A percentile compares a stretch with the other conserved stretches of the same genome.
Evolutionary conservation across 2,888 invertebrate species (phyloP).

Genomic region (Cistogaster globosa): DNA sequence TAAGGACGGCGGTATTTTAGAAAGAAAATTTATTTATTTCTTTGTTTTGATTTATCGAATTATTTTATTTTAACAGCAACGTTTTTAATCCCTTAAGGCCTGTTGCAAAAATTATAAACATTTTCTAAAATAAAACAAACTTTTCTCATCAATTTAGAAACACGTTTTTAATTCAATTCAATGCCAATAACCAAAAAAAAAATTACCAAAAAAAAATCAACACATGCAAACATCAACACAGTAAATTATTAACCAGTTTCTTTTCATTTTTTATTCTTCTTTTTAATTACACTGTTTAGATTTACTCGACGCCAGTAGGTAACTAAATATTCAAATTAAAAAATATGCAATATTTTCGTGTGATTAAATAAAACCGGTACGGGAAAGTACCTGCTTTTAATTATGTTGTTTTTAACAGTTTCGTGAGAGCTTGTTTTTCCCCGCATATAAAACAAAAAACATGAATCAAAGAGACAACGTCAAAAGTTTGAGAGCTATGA

Average conservation of each 20-base stretch:
- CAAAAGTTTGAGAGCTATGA: background rate
- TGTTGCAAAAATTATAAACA: background rate
- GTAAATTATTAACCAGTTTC: conserved; percentile 47
- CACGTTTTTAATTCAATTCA: too few relatives aligned
- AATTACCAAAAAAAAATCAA: background rate
- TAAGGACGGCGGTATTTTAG: background rate
- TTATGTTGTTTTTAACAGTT: conserved; percentile 8
- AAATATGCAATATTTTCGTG: too few relatives aligned
- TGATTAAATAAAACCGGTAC: conserved; percentile 21
- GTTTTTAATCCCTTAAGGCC: background rate
- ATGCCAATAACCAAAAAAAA: background rate
- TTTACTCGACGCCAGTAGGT: background rate
- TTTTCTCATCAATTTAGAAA: background rate
- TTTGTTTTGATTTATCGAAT: background rate
- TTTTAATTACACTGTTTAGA: conserved; percentile 3
- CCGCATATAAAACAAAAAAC: background rate
- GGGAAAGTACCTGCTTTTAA: too few relatives aligned
- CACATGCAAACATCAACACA: background rate
- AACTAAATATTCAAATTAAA: too few relatives aligned
- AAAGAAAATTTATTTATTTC: background rate
- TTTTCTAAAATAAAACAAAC: background rate
- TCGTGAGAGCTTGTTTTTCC: background rate
- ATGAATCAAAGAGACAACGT: background rate
- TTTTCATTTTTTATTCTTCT: conserved; percentile 5
- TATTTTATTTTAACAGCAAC: background rate